Base-by-base conservation (phyloP, 2,797 vertebrate genomes). In the Microcaecilia unicolor region DNA sequence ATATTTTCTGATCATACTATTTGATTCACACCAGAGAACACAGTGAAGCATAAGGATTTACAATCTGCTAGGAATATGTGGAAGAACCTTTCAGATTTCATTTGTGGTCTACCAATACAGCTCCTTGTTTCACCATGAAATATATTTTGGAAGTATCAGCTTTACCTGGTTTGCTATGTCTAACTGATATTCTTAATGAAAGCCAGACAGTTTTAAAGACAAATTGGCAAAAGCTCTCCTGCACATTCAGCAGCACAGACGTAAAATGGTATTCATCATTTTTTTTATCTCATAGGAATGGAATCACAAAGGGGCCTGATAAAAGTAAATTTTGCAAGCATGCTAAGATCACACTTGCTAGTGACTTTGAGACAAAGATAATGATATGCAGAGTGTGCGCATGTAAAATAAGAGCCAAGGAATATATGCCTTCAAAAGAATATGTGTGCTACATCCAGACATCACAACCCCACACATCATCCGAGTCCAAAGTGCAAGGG, bases 41-140 rank as follows among this genome's bases (percentile, higher is more conserved):
- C 5, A 52, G 48, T 5, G 49, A 43, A 8, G 21, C 50, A 61
- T 37, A 15, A 4, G 8, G 51, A 53, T 48, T 38, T 45, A 11
- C 50, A 29, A 44, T 51, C 37, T 62, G 51, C 25, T 69, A 32
- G 16, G 34, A 64, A 42, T 36, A 52, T 18, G 13, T 40, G 44
- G 52, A 53, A 66, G 20, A 59, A 35, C 13, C 12, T 15, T 55
- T 40, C 61, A 61, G 32, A 30, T 45, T 55, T 65, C 56, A 65
- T 58, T 56, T 60, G 55, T 66, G 56, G 48, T 52, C 36, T 47
- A 33, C 51, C 55, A 67, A 55, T 61, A 20, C 58, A 49, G 34
- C 41, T 60, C 38, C 26, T 31, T 60, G 12, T 9, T 59, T 66
- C n/a, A 46, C 37, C 44, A 34, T 54, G 48, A 29, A 53, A 59